Conservation (phyloP, 2,888 invertebrate species). For the Yponomeuta malinellus region DNA sequence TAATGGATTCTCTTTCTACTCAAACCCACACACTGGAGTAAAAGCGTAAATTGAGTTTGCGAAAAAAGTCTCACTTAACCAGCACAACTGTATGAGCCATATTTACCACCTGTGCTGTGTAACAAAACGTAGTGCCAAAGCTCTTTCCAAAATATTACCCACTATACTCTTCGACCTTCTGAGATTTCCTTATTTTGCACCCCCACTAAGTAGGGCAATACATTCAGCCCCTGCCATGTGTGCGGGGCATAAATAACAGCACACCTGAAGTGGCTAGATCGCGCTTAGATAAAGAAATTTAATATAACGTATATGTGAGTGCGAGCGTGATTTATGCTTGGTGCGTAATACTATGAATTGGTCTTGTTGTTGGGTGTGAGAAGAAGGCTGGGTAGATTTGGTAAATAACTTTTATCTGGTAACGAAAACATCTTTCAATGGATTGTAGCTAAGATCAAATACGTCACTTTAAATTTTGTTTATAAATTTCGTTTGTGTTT, state of each 20-base stretch:
- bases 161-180: conserved; percentile 39
- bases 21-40: no score
- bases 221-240: conserved; percentile 52
- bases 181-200: neutral
- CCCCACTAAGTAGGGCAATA: conserved; percentile 57
- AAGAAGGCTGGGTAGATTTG: no score
- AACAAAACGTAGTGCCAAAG: conserved; percentile 4
- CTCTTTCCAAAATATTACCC: conserved; percentile 30
- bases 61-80: no score
- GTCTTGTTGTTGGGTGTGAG: neutral
- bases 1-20: no score
- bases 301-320: conserved; percentile 36
- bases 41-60: no score
- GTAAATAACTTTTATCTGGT: no score
- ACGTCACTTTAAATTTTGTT: no score
- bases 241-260: conserved; percentile 58
- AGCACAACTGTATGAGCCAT: no score
- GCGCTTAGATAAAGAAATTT: conserved; percentile 61
- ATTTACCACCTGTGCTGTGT: no score
- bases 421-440: no score
- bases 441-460: no score
- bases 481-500: no score
- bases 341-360: neutral
- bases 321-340: conserved; percentile 4
- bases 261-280: conserved; percentile 64